Conservation (phyloP, 64 coral and sea anemone species). For the Montipora cactus region DNA sequence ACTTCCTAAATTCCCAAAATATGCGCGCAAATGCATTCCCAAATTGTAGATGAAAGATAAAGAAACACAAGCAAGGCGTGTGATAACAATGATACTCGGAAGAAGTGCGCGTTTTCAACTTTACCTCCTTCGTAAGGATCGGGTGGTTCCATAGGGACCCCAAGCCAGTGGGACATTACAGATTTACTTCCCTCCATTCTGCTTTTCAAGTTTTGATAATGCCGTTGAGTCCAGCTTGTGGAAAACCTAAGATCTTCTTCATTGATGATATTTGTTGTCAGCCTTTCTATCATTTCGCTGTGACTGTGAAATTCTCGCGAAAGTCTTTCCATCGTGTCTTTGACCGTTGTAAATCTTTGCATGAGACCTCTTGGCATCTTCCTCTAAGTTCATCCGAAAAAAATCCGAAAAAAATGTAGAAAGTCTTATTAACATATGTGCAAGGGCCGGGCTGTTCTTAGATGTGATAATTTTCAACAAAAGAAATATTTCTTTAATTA, state of each 20-base stretch:
- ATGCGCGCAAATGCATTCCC: too few species aligned
- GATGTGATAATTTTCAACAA: background rate
- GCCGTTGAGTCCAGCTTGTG: background rate
- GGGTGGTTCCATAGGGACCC: conserved; percentile 15
- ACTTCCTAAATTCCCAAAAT: too few species aligned
- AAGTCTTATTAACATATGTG: too few species aligned
- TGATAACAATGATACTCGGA: too few species aligned
- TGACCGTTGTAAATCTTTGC: background rate
- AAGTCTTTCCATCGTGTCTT: background rate
- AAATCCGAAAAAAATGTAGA: too few species aligned
- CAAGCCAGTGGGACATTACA: conserved; percentile 16
- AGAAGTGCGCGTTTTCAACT: background rate
- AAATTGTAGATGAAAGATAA: too few species aligned
- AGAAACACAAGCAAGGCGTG: too few species aligned
- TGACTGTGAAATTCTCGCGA: background rate
- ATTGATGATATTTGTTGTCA: background rate
- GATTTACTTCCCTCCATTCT: background rate
- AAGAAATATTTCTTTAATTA: background rate
- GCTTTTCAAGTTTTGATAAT: background rate
- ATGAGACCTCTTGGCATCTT: background rate
- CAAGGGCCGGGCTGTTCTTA: too few species aligned
- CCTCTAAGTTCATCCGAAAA: background rate
- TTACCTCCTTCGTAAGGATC: conserved; percentile 16
- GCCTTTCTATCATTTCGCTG: background rate
- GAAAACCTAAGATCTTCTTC: background rate